Percentiles rank a stretch among this genome's conserved stretches.
Evolutionary conservation across 2,888 invertebrate species (phyloP).

Genomic region (Cataglyphis altisquamis): DNA sequence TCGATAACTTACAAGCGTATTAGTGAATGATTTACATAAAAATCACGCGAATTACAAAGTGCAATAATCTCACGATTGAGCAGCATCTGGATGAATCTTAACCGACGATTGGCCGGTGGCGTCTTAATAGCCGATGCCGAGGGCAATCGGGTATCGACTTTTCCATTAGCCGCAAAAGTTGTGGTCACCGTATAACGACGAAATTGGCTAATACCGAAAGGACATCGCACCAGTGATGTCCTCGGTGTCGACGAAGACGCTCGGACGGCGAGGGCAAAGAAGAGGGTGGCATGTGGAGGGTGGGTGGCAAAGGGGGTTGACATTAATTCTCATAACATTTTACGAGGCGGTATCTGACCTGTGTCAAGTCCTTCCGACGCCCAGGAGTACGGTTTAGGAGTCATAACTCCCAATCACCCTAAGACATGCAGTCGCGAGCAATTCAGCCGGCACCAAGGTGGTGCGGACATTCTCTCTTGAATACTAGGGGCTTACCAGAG

Average conservation of each 20-base stretch:
- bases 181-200: conserved; percentile 82
- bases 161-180: conserved; percentile 84
- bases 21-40: conserved; percentile 10
- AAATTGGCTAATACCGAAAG: conserved; percentile 81
- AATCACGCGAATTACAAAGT: background rate
- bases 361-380: conserved; percentile 84
- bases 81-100: conserved; percentile 57
- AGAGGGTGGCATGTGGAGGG: conserved; percentile 55
- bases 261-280: conserved; percentile 58
- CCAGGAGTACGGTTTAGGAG: conserved; percentile 84
- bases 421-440: conserved; percentile 85
- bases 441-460: conserved; percentile 74
- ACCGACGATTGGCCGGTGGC: conserved; percentile 64
- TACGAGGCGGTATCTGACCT: conserved; percentile 86
- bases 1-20: background rate
- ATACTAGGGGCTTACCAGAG: conserved; percentile 49
- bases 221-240: conserved; percentile 69
- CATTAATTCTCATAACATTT: conserved; percentile 86
- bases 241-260: conserved; percentile 57
- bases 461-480: conserved; percentile 54
- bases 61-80: conserved; percentile 29
- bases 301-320: conserved; percentile 72
- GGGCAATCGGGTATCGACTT: conserved; percentile 85
- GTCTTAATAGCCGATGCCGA: conserved; percentile 74
- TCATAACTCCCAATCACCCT: conserved; percentile 86